Percentiles rank a stretch among this genome's conserved stretches.
Conservation (phyloP, 2,113 vertebrate species). For the Lampris incognitus region DNA sequence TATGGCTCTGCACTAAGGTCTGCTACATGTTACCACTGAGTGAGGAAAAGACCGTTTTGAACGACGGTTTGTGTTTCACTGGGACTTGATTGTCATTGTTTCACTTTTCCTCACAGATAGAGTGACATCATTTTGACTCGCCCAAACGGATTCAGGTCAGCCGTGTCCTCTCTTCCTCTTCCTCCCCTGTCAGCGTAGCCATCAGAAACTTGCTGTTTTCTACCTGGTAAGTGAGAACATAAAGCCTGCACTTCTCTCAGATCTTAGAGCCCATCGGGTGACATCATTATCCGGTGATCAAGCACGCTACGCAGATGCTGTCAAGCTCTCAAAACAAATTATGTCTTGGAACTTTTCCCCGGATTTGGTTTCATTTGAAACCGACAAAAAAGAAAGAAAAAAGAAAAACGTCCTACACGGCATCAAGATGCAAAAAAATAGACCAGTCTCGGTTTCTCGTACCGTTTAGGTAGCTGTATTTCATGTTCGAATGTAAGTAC, state of each 20-base stretch:
- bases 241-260: neutral
- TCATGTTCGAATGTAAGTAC: neutral
- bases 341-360: neutral
- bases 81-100: neutral
- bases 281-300: neutral
- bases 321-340: neutral
- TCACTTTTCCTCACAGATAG: conserved; percentile 29
- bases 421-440: neutral
- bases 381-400: too few species aligned
- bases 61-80: neutral
- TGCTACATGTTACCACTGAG: neutral
- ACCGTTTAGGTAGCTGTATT: neutral
- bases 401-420: too few species aligned
- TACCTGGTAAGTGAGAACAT: conserved; percentile 21
- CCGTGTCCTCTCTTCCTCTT: neutral
- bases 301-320: neutral
- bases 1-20: conserved; percentile 15
- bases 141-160: conserved; percentile 6
- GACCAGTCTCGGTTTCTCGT: neutral
- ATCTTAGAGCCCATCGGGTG: too few species aligned
- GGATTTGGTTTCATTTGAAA: neutral
- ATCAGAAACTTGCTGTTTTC: conserved; percentile 13
- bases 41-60: neutral
- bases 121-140: neutral
- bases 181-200: neutral